Conservation (phyloP, 2,113 vertebrate genomes). For the Ellobius talpinus region DNA sequence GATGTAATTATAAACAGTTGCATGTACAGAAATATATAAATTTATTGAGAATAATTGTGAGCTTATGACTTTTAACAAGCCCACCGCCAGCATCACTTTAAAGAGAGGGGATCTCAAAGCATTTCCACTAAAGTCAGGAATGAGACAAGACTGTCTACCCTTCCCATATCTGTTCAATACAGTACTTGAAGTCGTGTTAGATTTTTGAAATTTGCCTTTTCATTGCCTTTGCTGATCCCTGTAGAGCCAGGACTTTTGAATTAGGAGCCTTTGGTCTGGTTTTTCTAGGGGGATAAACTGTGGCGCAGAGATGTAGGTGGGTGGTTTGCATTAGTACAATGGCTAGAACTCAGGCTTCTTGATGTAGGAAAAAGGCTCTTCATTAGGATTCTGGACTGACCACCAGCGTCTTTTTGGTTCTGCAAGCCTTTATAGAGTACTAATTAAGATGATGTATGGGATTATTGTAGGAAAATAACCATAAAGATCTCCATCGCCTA, state of each 20-base stretch:
- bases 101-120: neutral
- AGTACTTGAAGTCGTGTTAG: neutral
- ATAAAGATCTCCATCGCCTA: neutral
- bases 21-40: neutral
- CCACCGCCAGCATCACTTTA: neutral
- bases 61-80: neutral
- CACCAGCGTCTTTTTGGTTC: neutral
- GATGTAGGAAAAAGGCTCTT: neutral
- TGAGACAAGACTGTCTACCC: neutral
- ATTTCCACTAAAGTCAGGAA: neutral
- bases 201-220: slow-evolving; percentile 40
- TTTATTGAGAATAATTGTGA: slow-evolving; percentile 3
- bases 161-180: neutral
- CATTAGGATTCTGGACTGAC: neutral
- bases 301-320: neutral
- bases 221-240: slow-evolving; percentile 24
- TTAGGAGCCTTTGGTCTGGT: slow-evolving; percentile 22
- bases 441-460: neutral
- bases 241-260: neutral
- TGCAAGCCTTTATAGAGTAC: neutral
- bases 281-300: neutral
- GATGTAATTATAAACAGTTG: slow-evolving; percentile 25
- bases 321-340: neutral
- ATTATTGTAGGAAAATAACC: neutral
- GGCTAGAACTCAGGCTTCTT: neutral